These are phyloP conservation scores for Bothrops jararaca DNA, from an alignment of 2,113 vertebrate genomes.

Conservation along the genomic window DNA sequence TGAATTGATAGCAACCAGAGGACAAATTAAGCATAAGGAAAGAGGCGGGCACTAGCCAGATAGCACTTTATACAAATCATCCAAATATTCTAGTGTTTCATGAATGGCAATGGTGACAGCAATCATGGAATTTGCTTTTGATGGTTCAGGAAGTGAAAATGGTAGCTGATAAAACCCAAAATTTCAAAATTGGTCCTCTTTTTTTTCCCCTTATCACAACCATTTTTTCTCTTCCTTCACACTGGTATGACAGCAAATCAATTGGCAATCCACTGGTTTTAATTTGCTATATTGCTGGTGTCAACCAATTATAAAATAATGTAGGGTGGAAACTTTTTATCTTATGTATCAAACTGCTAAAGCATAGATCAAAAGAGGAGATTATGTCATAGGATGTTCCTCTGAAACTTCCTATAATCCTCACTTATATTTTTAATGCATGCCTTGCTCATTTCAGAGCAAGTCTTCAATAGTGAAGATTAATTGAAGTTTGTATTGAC, in stretches of 20 bases:
- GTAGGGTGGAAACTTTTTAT: background rate
- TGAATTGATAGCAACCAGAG: background rate
- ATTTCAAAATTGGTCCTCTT: background rate
- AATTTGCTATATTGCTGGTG: background rate
- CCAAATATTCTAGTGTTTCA: background rate
- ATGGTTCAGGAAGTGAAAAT: background rate
- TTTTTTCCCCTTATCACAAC: background rate
- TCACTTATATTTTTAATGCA: background rate
- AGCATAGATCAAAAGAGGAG: background rate
- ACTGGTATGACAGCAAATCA: background rate
- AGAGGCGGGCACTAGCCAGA: background rate
- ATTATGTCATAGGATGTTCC: background rate
- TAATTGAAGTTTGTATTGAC: conserved; percentile 18
- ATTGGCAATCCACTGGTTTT: background rate
- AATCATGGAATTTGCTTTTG: background rate
- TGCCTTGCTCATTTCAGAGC: background rate
- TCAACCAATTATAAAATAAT: background rate
- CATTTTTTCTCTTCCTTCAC: background rate
- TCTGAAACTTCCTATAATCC: background rate
- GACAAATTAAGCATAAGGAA: background rate
- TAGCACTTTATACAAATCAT: background rate
- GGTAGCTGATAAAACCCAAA: background rate
- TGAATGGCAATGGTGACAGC: background rate
- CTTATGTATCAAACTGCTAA: background rate
- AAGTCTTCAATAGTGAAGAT: background rate